Conservation (phyloP, 2,888 invertebrate species). For the Trileptium ribeirensis region DNA sequence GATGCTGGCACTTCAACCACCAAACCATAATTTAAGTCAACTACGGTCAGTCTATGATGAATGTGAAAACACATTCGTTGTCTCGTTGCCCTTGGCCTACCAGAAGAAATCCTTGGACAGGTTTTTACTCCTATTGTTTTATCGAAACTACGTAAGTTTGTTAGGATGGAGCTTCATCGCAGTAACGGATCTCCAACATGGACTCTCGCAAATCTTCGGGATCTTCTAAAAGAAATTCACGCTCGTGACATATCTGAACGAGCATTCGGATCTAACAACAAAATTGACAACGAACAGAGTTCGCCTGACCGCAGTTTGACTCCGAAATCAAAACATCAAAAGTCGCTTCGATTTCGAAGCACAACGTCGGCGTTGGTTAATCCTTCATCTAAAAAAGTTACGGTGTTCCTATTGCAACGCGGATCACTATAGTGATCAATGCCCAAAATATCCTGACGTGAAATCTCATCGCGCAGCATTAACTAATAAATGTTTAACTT, state of each 20-base stretch:
- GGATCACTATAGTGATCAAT: conserved; percentile 4
- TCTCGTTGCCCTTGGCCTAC: background rate
- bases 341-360: background rate
- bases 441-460: background rate
- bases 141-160: background rate
- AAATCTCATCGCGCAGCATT: background rate
- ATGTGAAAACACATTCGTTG: conserved; percentile 10
- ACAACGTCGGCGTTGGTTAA: background rate
- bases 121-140: conserved; percentile 7
- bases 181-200: background rate
- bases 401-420: background rate
- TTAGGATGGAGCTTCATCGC: conserved; percentile 3
- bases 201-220: background rate
- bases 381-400: background rate
- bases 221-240: background rate
- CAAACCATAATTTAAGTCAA: background rate
- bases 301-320: background rate
- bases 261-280: background rate
- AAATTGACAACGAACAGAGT: background rate
- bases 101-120: conserved; percentile 1
- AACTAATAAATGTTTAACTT: background rate
- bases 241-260: background rate
- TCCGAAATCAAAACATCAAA: background rate
- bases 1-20: background rate
- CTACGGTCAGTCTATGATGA: background rate